phyloP scores from a whole-genome alignment of 1,140 invertebrate genomes.

The Antheraea mylitta region DNA sequence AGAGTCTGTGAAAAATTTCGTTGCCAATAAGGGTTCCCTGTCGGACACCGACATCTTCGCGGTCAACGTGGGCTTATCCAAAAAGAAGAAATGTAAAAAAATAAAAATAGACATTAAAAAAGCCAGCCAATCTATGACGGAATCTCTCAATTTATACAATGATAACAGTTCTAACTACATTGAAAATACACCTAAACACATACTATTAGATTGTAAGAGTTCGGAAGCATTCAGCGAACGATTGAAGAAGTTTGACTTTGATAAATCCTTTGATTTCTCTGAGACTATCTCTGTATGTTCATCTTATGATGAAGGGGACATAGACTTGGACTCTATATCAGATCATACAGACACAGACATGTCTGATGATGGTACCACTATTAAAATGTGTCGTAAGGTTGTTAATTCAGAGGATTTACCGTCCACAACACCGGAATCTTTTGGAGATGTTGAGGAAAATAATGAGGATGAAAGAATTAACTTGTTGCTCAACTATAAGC shows the following conservation, averaged over 20 bases:
- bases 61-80: constrained; percentile 17
- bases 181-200: constrained; percentile 67
- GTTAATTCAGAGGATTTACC: constrained; percentile 27
- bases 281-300: constrained; percentile 51
- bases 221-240: constrained; percentile 52
- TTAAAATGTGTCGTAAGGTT: constrained; percentile 69
- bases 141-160: constrained; percentile 24
- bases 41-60: constrained; percentile 60
- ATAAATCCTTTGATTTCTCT: constrained; percentile 58
- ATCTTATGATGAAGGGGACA: constrained; percentile 35
- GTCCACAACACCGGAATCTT: constrained; percentile 53
- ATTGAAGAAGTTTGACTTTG: constrained; percentile 57
- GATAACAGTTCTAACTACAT: constrained; percentile 32
- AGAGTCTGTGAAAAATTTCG: constrained; percentile 46
- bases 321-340: constrained; percentile 52
- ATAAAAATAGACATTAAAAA: constrained; percentile 63
- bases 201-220: constrained; percentile 50
- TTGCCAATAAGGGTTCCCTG: constrained; percentile 52
- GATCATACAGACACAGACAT: constrained; percentile 52
- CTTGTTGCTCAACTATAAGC: constrained; percentile 52
- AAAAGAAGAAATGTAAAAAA: constrained; percentile 44
- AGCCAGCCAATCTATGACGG: constrained; percentile 49
- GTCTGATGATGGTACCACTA: constrained; percentile 35
- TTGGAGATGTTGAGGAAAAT: constrained; percentile 61
- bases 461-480: constrained; percentile 51